Evolutionary conservation across 1,140 invertebrate species (phyloP).

Genomic region (Zaprionus taronus): DNA sequence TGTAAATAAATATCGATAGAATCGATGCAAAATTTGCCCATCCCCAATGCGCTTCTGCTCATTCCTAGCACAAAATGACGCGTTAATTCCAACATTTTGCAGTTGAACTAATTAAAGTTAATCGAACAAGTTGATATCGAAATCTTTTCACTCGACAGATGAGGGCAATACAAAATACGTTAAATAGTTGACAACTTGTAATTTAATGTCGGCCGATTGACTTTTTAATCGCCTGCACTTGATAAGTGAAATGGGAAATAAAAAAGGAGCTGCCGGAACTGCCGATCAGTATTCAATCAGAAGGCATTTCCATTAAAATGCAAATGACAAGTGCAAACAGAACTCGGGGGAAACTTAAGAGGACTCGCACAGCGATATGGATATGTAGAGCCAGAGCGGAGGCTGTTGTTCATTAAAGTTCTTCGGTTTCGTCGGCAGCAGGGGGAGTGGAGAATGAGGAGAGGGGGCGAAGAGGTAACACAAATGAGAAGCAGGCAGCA

Average conservation of each 20-base stretch:
- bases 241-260: not conserved
- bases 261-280: not conserved
- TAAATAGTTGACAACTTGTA: not conserved
- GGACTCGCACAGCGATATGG: conserved; percentile 39
- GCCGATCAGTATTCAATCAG: conserved; percentile 57
- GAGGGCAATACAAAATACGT: not conserved
- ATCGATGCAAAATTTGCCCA: too few species aligned
- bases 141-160: not conserved
- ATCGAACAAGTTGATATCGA: not conserved
- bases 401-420: conserved; percentile 30
- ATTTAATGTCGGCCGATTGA: conserved; percentile 1
- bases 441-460: not conserved
- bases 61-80: too few species aligned
- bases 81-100: too few species aligned
- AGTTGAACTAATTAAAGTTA: not conserved
- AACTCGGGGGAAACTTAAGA: conserved; percentile 39
- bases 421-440: not conserved
- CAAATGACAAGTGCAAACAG: conserved; percentile 64
- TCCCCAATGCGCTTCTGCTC: too few species aligned
- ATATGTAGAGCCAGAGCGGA: conserved; percentile 27
- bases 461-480: not conserved
- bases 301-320: conserved; percentile 51
- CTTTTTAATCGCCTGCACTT: not conserved
- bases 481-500: conserved; percentile 17
- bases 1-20: not conserved